Conservation (phyloP, 2,797 vertebrate species). For the Rhadinocentrus ornatus region DNA sequence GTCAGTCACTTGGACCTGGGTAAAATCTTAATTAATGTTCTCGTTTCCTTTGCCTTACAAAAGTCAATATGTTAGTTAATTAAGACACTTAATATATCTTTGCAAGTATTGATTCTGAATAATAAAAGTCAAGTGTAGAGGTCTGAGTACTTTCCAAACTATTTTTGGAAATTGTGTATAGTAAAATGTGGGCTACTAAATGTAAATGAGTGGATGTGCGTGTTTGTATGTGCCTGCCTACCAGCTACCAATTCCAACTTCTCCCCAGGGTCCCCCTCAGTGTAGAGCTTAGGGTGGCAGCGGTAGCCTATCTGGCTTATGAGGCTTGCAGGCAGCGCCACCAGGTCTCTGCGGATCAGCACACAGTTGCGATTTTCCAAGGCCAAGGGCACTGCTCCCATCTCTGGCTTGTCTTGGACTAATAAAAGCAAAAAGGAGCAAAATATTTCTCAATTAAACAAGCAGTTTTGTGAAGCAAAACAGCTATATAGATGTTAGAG, state of each 20-base stretch:
- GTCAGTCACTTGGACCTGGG: conserved; percentile 2
- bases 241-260: conserved; percentile 98
- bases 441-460: conserved; percentile 20
- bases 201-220: not conserved
- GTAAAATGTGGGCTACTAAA: conserved; percentile 8
- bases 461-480: not conserved
- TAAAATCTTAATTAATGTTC: conserved; percentile 4
- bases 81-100: not conserved
- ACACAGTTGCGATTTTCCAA: conserved; percentile 95
- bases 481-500: not conserved
- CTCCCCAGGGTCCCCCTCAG: conserved; percentile 97
- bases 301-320: conserved; percentile 99
- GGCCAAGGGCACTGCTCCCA: conserved; percentile 84
- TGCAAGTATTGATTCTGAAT: not conserved
- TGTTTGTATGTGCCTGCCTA: conserved; percentile 64
- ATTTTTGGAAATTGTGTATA: conserved; percentile 17
- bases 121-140: conserved; percentile 5
- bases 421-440: conserved; percentile 25
- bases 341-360: conserved; percentile 94
- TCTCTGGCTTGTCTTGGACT: conserved; percentile 92
- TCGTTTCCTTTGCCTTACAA: conserved; percentile 1
- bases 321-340: conserved; percentile 95
- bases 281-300: conserved; percentile 98
- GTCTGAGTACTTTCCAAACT: conserved; percentile 3
- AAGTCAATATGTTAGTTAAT: not conserved